Conservation (phyloP, 64 coral and sea anemone genomes). For the Montipora capricornis region DNA sequence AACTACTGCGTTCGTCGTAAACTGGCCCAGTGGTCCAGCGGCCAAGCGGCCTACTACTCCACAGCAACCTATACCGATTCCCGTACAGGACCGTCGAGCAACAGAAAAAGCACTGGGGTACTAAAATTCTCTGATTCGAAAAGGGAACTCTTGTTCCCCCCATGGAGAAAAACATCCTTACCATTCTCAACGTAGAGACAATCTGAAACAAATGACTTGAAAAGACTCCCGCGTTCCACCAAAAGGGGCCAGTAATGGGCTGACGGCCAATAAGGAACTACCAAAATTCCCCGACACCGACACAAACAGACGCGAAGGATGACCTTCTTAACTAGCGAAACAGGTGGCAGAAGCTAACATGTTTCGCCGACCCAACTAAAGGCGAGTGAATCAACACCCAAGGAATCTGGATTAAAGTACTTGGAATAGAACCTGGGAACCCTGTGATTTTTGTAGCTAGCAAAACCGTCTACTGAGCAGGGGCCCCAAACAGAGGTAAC, state of each 20-base stretch:
- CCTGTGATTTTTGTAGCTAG: conserved; percentile 44
- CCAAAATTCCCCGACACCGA: conserved; percentile 40
- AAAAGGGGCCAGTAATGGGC: conserved; percentile 66
- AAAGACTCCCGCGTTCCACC: background rate
- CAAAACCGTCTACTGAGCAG: conserved; percentile 78
- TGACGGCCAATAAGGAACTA: conserved; percentile 59
- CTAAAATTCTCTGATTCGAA: background rate
- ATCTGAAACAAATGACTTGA: conserved; percentile 43
- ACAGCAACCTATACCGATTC: too few relatives aligned
- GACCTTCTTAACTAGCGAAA: conserved; percentile 15
- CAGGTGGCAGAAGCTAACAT: conserved; percentile 54
- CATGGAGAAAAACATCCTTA: conserved; percentile 20
- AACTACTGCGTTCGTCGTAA: too few relatives aligned
- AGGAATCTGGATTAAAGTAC: conserved; percentile 41
- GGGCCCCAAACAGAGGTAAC: conserved; percentile 37
- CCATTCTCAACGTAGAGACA: conserved; percentile 46
- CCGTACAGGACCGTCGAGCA: too few relatives aligned
- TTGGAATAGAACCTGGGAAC: conserved; percentile 51
- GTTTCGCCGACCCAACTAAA: conserved; percentile 30
- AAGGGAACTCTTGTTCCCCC: background rate
- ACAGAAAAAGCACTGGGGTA: background rate
- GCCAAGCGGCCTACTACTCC: too few relatives aligned
- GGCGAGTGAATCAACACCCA: conserved; percentile 40
- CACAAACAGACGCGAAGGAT: conserved; percentile 39
- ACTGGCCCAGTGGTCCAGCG: too few relatives aligned